A percentile compares a stretch with the other conserved stretches of the same genome.
phyloP scores from a whole-genome alignment of 2,113 vertebrate species.

The Callopanchax toddi region DNA sequence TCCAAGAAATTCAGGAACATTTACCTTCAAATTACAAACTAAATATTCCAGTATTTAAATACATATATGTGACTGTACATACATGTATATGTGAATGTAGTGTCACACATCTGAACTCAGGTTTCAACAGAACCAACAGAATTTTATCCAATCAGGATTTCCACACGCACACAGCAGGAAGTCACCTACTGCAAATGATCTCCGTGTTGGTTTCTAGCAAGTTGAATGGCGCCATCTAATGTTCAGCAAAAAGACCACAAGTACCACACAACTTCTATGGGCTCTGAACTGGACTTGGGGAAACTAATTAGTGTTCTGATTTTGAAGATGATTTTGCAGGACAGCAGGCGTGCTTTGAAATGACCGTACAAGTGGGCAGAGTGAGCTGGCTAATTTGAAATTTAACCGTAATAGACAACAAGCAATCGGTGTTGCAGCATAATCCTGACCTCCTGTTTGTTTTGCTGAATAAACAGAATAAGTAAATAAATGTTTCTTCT shows the following conservation, averaged over 20 bases:
- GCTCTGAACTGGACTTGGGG: constrained; percentile 28
- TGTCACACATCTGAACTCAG: constrained; percentile 36
- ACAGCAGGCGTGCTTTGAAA: constrained; percentile 60
- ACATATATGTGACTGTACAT: too few relatives aligned
- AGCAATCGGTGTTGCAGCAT: constrained; percentile 63
- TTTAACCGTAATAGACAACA: constrained; percentile 70
- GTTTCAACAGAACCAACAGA: constrained; percentile 44
- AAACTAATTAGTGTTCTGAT: constrained; percentile 34
- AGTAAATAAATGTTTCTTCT: constrained; percentile 71
- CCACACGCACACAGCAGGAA: constrained; percentile 44
- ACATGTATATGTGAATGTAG: constrained; percentile 9
- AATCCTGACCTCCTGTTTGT: constrained; percentile 73
- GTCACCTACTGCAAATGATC: constrained; percentile 21
- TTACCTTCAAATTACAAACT: background rate
- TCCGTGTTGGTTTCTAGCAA: constrained; percentile 54
- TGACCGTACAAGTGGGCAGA: constrained; percentile 66
- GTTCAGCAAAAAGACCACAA: constrained; percentile 46
- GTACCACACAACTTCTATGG: constrained; percentile 11
- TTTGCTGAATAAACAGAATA: constrained; percentile 77
- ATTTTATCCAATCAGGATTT: constrained; percentile 50
- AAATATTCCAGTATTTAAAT: background rate
- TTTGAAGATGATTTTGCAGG: background rate
- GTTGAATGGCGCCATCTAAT: constrained; percentile 80
- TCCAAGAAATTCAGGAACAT: too few relatives aligned
- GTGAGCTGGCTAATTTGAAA: constrained; percentile 71